These are phyloP conservation scores for Ormyrus thymus DNA, from an alignment of 2,888 invertebrate species.

Conservation along the genomic window DNA sequence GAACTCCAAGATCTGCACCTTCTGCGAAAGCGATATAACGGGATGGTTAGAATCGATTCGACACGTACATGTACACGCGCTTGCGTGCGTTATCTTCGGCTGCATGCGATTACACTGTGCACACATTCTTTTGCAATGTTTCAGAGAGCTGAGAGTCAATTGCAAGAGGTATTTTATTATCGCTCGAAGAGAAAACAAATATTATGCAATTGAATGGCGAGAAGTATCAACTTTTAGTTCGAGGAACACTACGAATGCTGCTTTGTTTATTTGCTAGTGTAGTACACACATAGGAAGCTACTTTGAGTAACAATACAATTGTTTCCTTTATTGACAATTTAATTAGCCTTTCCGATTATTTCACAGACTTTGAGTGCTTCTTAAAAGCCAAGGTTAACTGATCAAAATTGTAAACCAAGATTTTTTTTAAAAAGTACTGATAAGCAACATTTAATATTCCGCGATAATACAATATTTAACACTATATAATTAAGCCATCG, in stretches of 20 bases:
- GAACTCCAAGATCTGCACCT: conserved; percentile 91
- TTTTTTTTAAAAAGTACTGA: too few species aligned
- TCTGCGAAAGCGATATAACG: conserved; percentile 76
- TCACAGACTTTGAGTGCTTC: too few species aligned
- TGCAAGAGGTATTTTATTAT: conserved; percentile 40
- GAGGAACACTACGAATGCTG: not conserved
- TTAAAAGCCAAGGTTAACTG: too few species aligned
- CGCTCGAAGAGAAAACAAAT: conserved; percentile 39
- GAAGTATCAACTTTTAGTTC: not conserved
- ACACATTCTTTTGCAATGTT: conserved; percentile 41
- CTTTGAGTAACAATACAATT: too few species aligned
- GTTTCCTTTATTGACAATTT: too few species aligned
- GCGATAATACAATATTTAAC: too few species aligned
- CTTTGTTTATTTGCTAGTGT: not conserved
- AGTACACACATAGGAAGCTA: too few species aligned
- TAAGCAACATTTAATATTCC: too few species aligned
- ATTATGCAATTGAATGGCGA: conserved; percentile 34
- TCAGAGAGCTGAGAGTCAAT: conserved; percentile 7
- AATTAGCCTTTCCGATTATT: too few species aligned
- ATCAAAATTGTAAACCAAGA: too few species aligned
- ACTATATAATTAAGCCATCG: too few species aligned
- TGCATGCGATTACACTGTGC: conserved; percentile 6
- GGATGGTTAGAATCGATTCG: conserved; percentile 6
- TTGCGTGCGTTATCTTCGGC: not conserved
- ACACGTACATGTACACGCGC: not conserved